These are phyloP conservation scores for Stichodactyla helianthus DNA, from an alignment of 64 coral and sea anemone genomes.

Conservation along the genomic window DNA sequence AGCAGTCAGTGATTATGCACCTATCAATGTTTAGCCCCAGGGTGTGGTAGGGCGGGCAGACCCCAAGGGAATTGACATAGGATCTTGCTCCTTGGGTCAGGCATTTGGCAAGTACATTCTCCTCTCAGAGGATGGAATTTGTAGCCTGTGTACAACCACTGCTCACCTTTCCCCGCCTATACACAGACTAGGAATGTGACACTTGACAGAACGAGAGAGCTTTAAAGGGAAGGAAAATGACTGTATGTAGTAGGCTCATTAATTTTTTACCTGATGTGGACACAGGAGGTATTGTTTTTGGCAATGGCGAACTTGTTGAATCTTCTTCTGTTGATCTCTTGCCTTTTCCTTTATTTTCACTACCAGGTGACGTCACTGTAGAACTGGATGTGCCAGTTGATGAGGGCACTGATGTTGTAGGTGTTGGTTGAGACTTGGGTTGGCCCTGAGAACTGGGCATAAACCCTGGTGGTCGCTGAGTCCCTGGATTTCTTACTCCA, in stretches of 20 bases:
- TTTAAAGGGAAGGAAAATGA: too few relatives aligned
- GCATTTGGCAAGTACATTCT: too few relatives aligned
- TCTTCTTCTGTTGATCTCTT: conserved; percentile 36
- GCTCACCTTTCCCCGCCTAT: too few relatives aligned
- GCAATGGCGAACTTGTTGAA: conserved; percentile 30
- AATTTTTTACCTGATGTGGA: conserved; percentile 64
- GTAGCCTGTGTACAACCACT: too few relatives aligned
- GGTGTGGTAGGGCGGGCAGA: too few relatives aligned
- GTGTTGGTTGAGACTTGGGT: background rate
- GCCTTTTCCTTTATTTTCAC: conserved; percentile 37
- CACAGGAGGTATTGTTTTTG: conserved; percentile 41
- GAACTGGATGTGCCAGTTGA: background rate
- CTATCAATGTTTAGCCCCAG: too few relatives aligned
- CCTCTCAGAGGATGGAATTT: too few relatives aligned
- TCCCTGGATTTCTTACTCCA: background rate
- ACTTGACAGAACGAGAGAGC: too few relatives aligned
- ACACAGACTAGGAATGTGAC: too few relatives aligned
- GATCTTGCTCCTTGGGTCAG: too few relatives aligned
- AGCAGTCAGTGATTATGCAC: too few relatives aligned
- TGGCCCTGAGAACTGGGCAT: conserved; percentile 18
- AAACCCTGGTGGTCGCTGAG: conserved; percentile 20
- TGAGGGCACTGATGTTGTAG: background rate
- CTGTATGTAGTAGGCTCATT: background rate
- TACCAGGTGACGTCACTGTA: conserved; percentile 24
- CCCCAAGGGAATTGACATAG: too few relatives aligned